Evolutionary conservation across 1,140 invertebrate genomes (phyloP).

Genomic region (Muscidifurax raptorellus): DNA sequence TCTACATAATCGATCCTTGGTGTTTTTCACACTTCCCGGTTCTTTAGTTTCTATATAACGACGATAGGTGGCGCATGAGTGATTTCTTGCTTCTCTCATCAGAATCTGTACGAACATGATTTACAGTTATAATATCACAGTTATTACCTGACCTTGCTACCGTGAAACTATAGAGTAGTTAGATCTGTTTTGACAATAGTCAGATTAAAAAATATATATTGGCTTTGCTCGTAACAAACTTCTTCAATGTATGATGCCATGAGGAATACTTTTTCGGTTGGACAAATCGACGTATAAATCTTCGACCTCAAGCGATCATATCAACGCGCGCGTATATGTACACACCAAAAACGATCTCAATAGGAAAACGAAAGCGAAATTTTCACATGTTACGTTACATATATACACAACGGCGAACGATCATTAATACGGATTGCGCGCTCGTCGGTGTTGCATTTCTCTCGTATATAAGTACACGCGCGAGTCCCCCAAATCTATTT

Average conservation of each 20-base stretch:
- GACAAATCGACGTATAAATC: not conserved
- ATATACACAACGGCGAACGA: constrained; percentile 49
- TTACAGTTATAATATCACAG: too few species aligned
- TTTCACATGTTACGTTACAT: constrained; percentile 29
- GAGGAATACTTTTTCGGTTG: not conserved
- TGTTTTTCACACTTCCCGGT: too few species aligned
- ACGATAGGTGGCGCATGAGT: too few species aligned
- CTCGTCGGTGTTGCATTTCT: constrained; percentile 66
- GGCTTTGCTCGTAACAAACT: not conserved
- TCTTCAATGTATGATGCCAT: not conserved
- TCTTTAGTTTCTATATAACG: too few species aligned
- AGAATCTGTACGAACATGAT: too few species aligned
- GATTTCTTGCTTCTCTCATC: too few species aligned
- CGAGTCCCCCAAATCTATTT: constrained; percentile 67
- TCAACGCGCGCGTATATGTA: not conserved
- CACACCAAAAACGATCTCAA: not conserved
- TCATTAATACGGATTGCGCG: constrained; percentile 71
- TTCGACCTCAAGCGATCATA: not conserved
- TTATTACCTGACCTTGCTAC: too few species aligned
- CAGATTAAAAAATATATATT: too few species aligned
- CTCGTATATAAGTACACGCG: not conserved
- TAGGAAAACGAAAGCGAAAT: constrained; percentile 31
- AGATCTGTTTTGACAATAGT: too few species aligned
- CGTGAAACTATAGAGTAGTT: too few species aligned
- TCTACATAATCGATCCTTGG: too few species aligned